Evolutionary conservation across 2,888 invertebrate species (phyloP).

Genomic region (Ophioninae sp.): DNA sequence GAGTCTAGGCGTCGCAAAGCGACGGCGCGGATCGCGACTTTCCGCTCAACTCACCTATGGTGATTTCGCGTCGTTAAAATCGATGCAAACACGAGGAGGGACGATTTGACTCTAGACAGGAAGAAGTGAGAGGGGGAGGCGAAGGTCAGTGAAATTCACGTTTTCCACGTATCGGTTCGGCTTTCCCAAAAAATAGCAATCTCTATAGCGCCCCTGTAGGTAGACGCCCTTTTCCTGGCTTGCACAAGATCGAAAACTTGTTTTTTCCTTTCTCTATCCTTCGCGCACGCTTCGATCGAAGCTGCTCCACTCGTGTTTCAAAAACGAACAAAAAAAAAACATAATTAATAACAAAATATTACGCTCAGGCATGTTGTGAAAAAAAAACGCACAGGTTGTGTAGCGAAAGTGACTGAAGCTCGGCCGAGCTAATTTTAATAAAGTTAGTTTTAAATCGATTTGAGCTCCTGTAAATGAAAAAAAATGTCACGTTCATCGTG

Average conservation of each 20-base stretch:
- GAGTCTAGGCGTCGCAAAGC: not conserved
- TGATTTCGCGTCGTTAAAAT: not conserved
- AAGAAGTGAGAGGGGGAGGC: not conserved
- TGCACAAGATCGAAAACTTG: not conserved
- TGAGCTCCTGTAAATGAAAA: constrained; percentile 3
- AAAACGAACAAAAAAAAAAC: not conserved
- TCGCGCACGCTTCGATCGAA: not conserved
- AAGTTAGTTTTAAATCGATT: constrained; percentile 38
- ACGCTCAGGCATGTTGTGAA: constrained; percentile 48
- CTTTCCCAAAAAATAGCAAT: not conserved
- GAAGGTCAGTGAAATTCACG: not conserved
- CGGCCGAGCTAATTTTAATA: constrained; percentile 47
- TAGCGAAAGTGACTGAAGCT: constrained; percentile 60
- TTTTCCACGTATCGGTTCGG: not conserved
- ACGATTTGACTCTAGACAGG: constrained; percentile 4
- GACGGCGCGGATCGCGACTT: not conserved
- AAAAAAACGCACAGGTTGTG: constrained; percentile 54
- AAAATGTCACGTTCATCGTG: constrained; percentile 7
- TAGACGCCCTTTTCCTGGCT: constrained; percentile 1
- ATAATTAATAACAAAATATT: not conserved
- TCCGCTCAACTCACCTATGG: not conserved
- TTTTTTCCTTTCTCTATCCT: not conserved
- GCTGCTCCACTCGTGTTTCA: constrained; percentile 8
- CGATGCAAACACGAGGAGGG: not conserved
- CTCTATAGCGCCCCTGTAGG: not conserved